Conservation (phyloP, 2,888 invertebrate genomes). For the Sinelater perroti region DNA sequence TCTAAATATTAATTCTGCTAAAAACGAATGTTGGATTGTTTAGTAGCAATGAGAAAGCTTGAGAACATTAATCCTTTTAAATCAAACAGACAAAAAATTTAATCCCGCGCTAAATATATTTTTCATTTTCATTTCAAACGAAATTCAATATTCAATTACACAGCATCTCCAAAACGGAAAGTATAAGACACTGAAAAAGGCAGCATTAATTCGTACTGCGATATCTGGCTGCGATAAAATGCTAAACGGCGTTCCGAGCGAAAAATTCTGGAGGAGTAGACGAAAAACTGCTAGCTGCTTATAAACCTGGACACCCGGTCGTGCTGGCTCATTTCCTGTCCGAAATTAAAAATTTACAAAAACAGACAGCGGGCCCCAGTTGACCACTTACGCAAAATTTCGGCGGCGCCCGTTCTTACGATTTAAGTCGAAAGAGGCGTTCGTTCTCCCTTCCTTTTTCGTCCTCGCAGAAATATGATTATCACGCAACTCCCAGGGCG, state of each 20-base stretch:
- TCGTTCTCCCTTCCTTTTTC: conserved; percentile 17
- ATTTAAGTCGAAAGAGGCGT: conserved; percentile 22
- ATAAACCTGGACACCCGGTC: conserved; percentile 1
- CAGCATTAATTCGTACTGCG: conserved; percentile 22
- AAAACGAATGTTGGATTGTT: no score
- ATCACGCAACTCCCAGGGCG: conserved; percentile 25
- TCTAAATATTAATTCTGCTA: no score
- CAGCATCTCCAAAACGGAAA: conserved; percentile 18
- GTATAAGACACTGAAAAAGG: conserved; percentile 26
- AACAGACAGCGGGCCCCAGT: conserved; percentile 13
- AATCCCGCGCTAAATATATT: conserved; percentile 20
- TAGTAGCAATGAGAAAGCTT: no score
- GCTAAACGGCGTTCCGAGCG: no score
- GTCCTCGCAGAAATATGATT: conserved; percentile 24
- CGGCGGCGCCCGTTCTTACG: conserved; percentile 17
- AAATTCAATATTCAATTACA: conserved; percentile 29
- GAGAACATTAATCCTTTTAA: no score
- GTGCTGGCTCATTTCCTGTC: not conserved
- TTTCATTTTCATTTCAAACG: conserved; percentile 25
- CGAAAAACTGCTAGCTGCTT: no score
- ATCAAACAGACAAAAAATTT: no score
- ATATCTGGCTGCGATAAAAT: not conserved
- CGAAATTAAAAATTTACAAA: not conserved
- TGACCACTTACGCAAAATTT: conserved; percentile 22
- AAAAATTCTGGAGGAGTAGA: no score